Conservation (phyloP, 2,113 vertebrate species). For the Procavia capensis region DNA sequence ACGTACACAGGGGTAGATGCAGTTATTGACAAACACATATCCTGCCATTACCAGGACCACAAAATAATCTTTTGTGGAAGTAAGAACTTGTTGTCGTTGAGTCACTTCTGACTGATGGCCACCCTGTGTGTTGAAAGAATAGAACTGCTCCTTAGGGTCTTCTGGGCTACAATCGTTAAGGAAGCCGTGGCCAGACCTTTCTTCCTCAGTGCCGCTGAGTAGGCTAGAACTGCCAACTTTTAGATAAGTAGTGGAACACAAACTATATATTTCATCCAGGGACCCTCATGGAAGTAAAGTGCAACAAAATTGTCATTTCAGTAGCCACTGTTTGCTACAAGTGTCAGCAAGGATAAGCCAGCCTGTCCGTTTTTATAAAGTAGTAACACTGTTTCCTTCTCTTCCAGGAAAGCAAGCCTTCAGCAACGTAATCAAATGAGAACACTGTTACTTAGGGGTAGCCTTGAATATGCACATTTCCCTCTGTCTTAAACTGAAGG, state of each 20-base stretch:
- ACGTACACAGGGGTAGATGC: not conserved
- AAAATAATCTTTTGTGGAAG: not conserved
- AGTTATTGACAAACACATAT: not conserved
- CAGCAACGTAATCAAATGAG: not conserved
- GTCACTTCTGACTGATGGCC: too few relatives aligned
- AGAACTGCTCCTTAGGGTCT: too few relatives aligned
- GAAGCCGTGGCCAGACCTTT: too few relatives aligned
- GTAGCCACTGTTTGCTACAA: not conserved
- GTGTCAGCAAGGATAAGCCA: not conserved
- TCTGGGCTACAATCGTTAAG: too few relatives aligned
- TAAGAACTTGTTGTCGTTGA: too few relatives aligned
- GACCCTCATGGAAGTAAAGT: not conserved
- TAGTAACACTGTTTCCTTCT: not conserved
- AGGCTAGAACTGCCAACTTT: too few relatives aligned
- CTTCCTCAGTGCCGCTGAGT: too few relatives aligned
- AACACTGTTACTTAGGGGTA: not conserved
- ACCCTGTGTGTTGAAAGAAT: too few relatives aligned
- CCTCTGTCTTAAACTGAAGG: not conserved
- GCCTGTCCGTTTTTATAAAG: not conserved
- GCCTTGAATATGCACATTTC: not conserved
- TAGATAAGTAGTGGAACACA: too few relatives aligned
- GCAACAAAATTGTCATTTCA: not conserved
- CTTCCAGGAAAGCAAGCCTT: not conserved
- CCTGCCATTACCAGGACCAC: not conserved
- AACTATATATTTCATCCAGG: too few relatives aligned